Base-by-base conservation (phyloP, 2,113 vertebrate genomes). In the Megatriorchis doriae region DNA sequence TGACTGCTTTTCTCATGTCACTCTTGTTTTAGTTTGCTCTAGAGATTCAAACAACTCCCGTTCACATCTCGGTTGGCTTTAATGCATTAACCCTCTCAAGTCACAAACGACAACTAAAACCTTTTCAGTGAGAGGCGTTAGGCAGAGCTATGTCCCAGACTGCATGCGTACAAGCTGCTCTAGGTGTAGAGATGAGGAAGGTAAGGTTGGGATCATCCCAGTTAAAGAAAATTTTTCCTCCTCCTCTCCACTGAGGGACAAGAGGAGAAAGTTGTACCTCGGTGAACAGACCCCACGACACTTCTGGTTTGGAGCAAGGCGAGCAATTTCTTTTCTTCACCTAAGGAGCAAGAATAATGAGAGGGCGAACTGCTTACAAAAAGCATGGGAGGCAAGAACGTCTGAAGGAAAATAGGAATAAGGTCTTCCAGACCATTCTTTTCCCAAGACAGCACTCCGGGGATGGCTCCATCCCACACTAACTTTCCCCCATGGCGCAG, bases 1-100 rank as follows among this genome's bases (percentile, higher is more conserved):
- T 92, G 96, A 94, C 90, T 94, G 82, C 83, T 98, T 97, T 98
- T 67, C 95, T 89, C 81, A 88, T 97, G 97, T 98, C 95, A 97
- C 95, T 96, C 90, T 93, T 92, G 96, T 97, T 98, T 97, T 96
- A 95, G 65, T 73, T 92, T 97, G 89, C 97, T 90, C 95, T 31
- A 79, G 95, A 97, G 98, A 91, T 61, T 85, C 56, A 36, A 73
- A 94, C 43, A 97, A 77, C 92, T 96, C 96, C 96, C 62, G 48
- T 86, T 94, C 92, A 92, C 92, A 97, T 97, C 97, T 93, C 91
- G 94, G 97, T 89, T 70, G 88, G 96, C 96, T 98, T 92, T 97
- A 97, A 95, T 73, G 77, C 91, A 96, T 94, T 97, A 90, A 92
- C 84, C 82, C 93, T 93, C 90, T 94, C 70, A 50, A 77, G 67